A percentile compares a stretch with the other conserved stretches of the same genome.
Conservation (phyloP, 2,113 vertebrate genomes). For the Aphyosemion australe region DNA sequence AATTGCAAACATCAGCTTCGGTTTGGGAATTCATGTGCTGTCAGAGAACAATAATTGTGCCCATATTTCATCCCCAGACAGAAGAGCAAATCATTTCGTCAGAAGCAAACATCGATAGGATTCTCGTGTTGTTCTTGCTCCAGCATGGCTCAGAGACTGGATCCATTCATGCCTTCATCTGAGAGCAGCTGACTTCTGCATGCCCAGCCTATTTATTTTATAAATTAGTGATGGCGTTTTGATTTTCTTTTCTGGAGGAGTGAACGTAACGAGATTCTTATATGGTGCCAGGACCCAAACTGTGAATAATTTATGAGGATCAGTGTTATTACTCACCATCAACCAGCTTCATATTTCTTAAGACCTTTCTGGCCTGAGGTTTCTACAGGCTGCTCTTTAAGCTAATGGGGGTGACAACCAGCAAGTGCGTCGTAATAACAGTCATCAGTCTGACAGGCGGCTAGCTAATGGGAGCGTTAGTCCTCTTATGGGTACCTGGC, state of each 20-base stretch:
- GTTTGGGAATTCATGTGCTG: conserved; percentile 5
- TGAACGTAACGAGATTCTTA: background rate
- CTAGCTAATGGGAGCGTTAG: conserved; percentile 31
- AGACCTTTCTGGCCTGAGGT: conserved; percentile 19
- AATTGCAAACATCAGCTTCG: conserved; percentile 11
- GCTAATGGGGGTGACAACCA: conserved; percentile 36
- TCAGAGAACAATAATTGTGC: conserved; percentile 31
- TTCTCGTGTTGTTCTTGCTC: background rate
- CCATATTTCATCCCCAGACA: conserved; percentile 11
- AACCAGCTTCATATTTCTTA: conserved; percentile 6
- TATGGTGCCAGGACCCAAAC: background rate
- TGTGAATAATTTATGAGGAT: conserved; percentile 27
- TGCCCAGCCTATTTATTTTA: conserved; percentile 4
- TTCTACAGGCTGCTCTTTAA: conserved; percentile 3
- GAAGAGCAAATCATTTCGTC: background rate
- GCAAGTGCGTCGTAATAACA: conserved; percentile 38
- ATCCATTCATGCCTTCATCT: conserved; percentile 42
- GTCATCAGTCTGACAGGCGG: conserved; percentile 46
- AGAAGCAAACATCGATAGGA: conserved; percentile 8
- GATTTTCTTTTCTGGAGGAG: background rate
- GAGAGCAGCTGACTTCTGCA: conserved; percentile 13
- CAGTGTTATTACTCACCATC: conserved; percentile 12
- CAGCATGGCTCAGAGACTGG: background rate
- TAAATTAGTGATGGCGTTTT: background rate
- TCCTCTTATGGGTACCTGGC: conserved; percentile 1